Evolutionary conservation across 2,113 vertebrate genomes (phyloP), one percentile per base, ranked within the genome.

Genomic region (Pica pica): DNA sequence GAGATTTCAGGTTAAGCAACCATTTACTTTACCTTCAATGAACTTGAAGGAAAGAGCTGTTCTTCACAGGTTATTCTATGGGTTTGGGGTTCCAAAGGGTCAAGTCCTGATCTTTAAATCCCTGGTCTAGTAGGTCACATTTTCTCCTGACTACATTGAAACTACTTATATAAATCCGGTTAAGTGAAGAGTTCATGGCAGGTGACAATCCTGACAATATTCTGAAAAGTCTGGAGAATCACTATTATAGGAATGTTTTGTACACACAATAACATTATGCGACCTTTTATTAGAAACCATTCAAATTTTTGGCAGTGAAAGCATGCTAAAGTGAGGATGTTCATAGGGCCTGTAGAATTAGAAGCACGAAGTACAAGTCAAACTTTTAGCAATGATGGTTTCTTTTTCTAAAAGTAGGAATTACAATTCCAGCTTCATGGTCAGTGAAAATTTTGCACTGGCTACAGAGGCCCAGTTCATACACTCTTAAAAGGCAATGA

Each of bases 61-160:
- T 96, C 93, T 91, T 95, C 80, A 82, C 70, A 88, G 71, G 52
- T 82, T 95, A 47, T 87, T 97, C 78, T 78, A 52, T 60, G 46
- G 11, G 22, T 81, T 53, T 91, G 63, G 42, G 94, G 63, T 83
- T 74, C 82, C 42, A 30, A 86, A 70, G 15, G 31, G 53, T 90
- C 82, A 97, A 80, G 69, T 52, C 37, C 21, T 49, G 53, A 96
- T 85, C 73, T 86, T 77, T 67, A 77, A 83, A 88, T 18, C n/a
- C 10, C 20, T 65, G 8, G 13, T 39, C 35, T 44, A 79, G 12
- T 27, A 68, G 53, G 46, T 59, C 37, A 75, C 27, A 63, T 2
- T 24, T 9, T 27, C 30, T 83, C 13, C 44, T 53, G 7, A 46
- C 24, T 63, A 24, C 24, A 44, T 0, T 42, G 46, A 73, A 83